These are phyloP conservation scores for Stenurella melanura DNA, from an alignment of 2,888 invertebrate genomes.

Conservation along the genomic window DNA sequence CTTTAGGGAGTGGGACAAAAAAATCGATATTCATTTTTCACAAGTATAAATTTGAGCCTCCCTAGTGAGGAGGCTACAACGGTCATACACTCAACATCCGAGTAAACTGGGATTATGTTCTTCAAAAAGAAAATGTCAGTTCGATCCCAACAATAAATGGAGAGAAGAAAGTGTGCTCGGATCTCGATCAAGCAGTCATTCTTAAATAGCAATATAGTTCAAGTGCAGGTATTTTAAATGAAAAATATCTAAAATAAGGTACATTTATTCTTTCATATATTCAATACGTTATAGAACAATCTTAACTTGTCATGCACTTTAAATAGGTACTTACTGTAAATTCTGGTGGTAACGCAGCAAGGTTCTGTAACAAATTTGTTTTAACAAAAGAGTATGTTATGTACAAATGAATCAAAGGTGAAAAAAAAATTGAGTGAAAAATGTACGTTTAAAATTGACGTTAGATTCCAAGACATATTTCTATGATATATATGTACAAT, in stretches of 20 bases:
- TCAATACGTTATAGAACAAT: not conserved
- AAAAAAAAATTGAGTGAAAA: not conserved
- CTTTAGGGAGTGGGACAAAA: too few relatives aligned
- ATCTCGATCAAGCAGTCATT: too few relatives aligned
- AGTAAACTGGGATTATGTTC: too few relatives aligned
- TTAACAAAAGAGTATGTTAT: constrained; percentile 57
- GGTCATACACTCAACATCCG: too few relatives aligned
- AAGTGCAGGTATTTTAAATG: too few relatives aligned
- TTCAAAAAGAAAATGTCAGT: too few relatives aligned
- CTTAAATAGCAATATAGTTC: too few relatives aligned
- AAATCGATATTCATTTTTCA: too few relatives aligned
- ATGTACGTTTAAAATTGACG: not conserved
- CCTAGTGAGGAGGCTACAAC: too few relatives aligned
- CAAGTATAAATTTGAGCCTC: too few relatives aligned
- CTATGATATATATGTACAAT: constrained; percentile 41
- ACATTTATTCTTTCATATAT: not conserved
- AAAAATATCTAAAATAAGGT: not conserved
- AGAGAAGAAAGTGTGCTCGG: too few relatives aligned
- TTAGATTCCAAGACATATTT: not conserved
- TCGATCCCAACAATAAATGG: too few relatives aligned
- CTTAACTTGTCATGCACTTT: not conserved
- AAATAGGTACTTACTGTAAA: constrained; percentile 82
- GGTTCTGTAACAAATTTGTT: constrained; percentile 80
- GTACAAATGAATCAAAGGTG: constrained; percentile 43
- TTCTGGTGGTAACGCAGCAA: constrained; percentile 87